These are phyloP conservation scores for Spisula subtruncata DNA, from an alignment of 2,888 invertebrate species.

Conservation along the genomic window DNA sequence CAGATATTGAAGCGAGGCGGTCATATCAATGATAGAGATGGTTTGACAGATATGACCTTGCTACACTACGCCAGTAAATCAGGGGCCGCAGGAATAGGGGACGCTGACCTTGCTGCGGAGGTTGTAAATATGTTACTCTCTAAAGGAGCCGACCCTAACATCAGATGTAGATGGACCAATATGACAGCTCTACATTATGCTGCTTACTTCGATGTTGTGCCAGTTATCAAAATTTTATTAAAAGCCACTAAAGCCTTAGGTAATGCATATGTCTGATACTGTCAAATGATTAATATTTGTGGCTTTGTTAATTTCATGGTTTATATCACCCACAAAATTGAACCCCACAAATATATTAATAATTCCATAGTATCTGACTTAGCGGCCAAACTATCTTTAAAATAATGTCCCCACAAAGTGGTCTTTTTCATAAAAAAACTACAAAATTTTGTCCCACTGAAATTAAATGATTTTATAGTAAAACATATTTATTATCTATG, in stretches of 20 bases:
- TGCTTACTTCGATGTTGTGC: slow-evolving; percentile 89
- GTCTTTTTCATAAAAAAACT: no score
- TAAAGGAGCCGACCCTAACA: slow-evolving; percentile 88
- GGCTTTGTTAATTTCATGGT: no score
- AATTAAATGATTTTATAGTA: no score
- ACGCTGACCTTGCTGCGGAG: slow-evolving; percentile 84
- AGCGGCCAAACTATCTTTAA: no score
- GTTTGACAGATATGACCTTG: slow-evolving; percentile 89
- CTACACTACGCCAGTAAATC: slow-evolving; percentile 89
- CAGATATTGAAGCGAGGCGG: slow-evolving; percentile 88
- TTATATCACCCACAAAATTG: no score
- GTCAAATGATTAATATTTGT: no score
- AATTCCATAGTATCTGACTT: no score
- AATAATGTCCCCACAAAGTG: no score
- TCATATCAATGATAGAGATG: slow-evolving; percentile 89
- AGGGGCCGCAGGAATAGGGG: slow-evolving; percentile 88
- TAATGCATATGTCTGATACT: background rate
- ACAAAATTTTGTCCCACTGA: no score
- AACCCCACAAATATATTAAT: no score
- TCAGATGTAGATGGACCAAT: slow-evolving; percentile 89
- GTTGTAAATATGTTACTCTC: slow-evolving; percentile 83
- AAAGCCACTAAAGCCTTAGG: slow-evolving; percentile 85
- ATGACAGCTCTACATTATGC: slow-evolving; percentile 89
- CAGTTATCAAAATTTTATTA: slow-evolving; percentile 87
- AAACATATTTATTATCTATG: no score